Conservation (phyloP, 1,140 invertebrate species). For the Dreissena polymorpha region DNA sequence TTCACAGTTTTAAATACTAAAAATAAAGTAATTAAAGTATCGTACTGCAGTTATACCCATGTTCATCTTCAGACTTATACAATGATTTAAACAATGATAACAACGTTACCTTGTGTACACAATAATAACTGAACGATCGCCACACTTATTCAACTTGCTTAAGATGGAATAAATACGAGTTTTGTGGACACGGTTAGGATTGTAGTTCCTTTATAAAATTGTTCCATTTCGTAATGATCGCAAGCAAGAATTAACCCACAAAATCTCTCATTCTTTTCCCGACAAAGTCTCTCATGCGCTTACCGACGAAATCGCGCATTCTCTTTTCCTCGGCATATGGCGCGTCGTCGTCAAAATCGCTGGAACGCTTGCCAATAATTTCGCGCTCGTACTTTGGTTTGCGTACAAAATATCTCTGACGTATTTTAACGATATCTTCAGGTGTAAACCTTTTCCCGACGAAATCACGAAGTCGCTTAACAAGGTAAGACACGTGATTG, state of each 20-base stretch:
- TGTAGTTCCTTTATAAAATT: neutral
- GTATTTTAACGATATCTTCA: constrained; percentile 13
- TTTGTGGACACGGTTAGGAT: neutral
- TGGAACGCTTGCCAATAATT: constrained; percentile 44
- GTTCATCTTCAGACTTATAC: neutral
- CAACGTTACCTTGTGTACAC: neutral
- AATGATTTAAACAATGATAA: neutral
- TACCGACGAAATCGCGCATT: constrained; percentile 48
- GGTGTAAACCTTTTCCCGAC: constrained; percentile 44
- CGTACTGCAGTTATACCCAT: neutral
- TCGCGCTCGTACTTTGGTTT: constrained; percentile 38
- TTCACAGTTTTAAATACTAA: too few relatives aligned
- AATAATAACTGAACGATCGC: neutral
- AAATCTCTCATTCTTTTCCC: constrained; percentile 44
- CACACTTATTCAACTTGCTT: neutral
- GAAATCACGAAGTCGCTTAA: constrained; percentile 47
- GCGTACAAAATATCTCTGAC: constrained; percentile 19
- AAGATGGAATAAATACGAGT: neutral
- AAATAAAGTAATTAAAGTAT: too few relatives aligned
- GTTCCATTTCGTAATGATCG: neutral
- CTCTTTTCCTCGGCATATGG: constrained; percentile 34
- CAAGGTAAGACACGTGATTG: constrained; percentile 23
- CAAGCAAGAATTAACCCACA: constrained; percentile 15
- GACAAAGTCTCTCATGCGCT: constrained; percentile 39
- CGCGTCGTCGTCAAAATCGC: neutral